These are phyloP conservation scores for Drosophila aff. DNA, from an alignment of 1,140 invertebrate species.

Conservation along the genomic window DNA sequence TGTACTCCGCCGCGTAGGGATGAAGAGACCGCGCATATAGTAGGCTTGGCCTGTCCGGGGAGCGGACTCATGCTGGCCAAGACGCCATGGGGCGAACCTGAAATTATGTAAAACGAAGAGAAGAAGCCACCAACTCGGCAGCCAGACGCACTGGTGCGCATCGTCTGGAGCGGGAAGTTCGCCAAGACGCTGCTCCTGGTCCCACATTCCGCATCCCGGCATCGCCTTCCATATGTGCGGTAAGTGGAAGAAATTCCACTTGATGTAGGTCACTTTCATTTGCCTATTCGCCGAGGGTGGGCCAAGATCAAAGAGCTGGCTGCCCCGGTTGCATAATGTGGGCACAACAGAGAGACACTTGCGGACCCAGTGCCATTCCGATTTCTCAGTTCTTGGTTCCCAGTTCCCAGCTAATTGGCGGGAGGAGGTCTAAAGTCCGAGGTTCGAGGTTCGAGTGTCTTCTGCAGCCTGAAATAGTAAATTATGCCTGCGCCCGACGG, in stretches of 20 bases:
- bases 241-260: conserved; percentile 69
- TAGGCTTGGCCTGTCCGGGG: conserved; percentile 37
- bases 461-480: conserved; percentile 39
- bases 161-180: conserved; percentile 28
- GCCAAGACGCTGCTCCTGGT: conserved; percentile 48
- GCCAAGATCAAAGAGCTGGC: conserved; percentile 68
- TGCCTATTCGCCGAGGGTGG: conserved; percentile 61
- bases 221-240: conserved; percentile 45
- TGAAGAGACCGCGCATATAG: conserved; percentile 43
- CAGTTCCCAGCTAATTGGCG: conserved; percentile 42
- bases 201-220: conserved; percentile 36
- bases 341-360: conserved; percentile 64
- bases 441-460: conserved; percentile 39
- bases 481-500: conserved; percentile 69
- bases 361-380: conserved; percentile 8
- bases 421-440: conserved; percentile 22
- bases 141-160: conserved; percentile 57
- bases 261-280: conserved; percentile 83
- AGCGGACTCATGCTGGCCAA: conserved; percentile 66
- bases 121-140: conserved; percentile 30
- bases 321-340: conserved; percentile 77
- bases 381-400: conserved; percentile 21
- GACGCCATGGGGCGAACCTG: conserved; percentile 62
- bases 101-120: conserved; percentile 59
- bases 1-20: conserved; percentile 36